Evolutionary conservation across 2,797 vertebrate species (phyloP).

Genomic region (Hoplostethus mediterraneus): DNA sequence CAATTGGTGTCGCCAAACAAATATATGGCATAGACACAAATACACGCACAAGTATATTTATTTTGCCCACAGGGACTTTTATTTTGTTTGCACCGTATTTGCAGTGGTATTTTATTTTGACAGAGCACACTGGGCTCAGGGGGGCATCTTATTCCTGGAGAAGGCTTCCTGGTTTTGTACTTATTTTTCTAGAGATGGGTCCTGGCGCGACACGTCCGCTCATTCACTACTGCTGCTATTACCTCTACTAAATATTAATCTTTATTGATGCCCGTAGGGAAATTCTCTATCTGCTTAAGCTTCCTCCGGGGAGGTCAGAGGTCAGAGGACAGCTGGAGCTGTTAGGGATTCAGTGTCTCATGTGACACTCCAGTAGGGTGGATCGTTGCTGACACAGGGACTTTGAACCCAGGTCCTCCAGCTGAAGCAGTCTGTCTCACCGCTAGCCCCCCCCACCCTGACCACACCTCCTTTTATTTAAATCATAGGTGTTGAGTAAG

Average conservation of each 20-base stretch:
- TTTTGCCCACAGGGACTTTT: conserved; percentile 24
- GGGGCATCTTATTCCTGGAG: conserved; percentile 33
- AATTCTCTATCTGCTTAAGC: conserved; percentile 10
- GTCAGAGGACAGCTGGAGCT: conserved; percentile 29
- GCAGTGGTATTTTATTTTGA: conserved; percentile 36
- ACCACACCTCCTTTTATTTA: no score
- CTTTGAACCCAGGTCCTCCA: no score
- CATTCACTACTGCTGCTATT: background rate
- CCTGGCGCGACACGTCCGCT: conserved; percentile 4
- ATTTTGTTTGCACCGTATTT: conserved; percentile 32
- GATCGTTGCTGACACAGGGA: no score
- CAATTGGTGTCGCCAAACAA: background rate
- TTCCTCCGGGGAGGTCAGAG: conserved; percentile 41
- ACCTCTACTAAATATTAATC: background rate
- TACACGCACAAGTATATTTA: conserved; percentile 6
- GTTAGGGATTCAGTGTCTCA: conserved; percentile 35
- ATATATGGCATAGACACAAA: background rate
- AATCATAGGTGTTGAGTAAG: conserved; percentile 5
- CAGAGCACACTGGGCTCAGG: conserved; percentile 30
- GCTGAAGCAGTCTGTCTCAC: no score
- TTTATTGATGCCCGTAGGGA: conserved; percentile 20
- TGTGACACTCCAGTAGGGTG: conserved; percentile 10
- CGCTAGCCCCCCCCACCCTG: no score
- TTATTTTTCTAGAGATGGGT: conserved; percentile 31
- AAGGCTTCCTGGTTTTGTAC: conserved; percentile 38